Base-by-base conservation (phyloP, 2,888 invertebrate species). In the Fragum sueziense region DNA sequence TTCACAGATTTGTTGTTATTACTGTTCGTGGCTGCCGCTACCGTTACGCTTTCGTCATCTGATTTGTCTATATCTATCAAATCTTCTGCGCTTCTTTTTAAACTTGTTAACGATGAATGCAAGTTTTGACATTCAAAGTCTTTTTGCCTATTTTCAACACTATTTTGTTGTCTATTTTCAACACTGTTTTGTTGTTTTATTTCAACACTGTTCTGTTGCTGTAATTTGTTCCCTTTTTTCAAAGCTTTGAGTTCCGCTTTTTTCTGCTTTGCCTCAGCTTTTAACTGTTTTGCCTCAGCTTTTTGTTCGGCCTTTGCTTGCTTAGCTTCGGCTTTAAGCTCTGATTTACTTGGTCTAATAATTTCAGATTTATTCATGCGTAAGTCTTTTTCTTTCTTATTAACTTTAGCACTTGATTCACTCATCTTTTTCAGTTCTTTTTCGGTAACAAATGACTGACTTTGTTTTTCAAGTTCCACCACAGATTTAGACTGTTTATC, bases 51-150 rank as follows among this genome's bases (percentile, higher is more conserved):
- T 29, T 78, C 81, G 31, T 82, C 82, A 37, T 82, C 82, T 20
- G 76, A 77, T 54, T 79, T 77, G 52, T 84, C 84, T 61, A 84
- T 84, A 33, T 84, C 84, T 14, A 84, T 79, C 14, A 84, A 59
- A 62, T 84, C 77, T 47, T 82, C 82, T 6, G 82, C 77, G 76
- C 81, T 81, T 74, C 75, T 82, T 31, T 82, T 84, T 31, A 84
- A 70, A 81, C 84, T 84, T 27, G 80, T 79, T 9, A 74, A 68
- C 1, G 81, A 84, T 20, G 77, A 76, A 54, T 78, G 78, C 27
- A 80, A 69, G 25, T 72, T 71, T 51, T 80, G 76, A 27, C 62
- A 67, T 17, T 70, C 61, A 20, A 14, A 57, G 2, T 78, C 78
- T 20, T 6, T n/a, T 6, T 41, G 68, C n/a, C 9, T 41, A 17